phyloP scores from a whole-genome alignment of 1,140 invertebrate species.

The Gryllus bimaculatus region DNA sequence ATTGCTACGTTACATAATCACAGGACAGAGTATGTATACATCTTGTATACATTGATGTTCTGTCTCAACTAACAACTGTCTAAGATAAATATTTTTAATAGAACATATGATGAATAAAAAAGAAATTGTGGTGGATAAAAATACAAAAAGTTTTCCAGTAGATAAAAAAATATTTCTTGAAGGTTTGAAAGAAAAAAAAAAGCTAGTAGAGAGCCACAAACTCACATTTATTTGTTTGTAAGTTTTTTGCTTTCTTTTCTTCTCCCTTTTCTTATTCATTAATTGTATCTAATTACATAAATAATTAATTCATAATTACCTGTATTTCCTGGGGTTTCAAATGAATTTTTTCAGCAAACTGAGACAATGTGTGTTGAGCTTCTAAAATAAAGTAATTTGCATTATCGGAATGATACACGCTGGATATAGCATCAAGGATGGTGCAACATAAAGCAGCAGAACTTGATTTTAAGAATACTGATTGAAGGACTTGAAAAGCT shows the following conservation, averaged over 20 bases:
- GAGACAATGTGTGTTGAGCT: constrained; percentile 86
- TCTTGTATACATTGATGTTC: no score
- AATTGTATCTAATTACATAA: not conserved
- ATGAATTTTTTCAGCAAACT: constrained; percentile 93
- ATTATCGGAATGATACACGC: constrained; percentile 94
- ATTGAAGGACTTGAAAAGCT: constrained; percentile 91
- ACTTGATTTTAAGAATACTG: constrained; percentile 82
- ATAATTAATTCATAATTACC: constrained; percentile 31
- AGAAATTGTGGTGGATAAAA: no score
- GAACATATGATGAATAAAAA: no score
- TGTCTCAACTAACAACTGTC: no score
- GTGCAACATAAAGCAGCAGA: constrained; percentile 76
- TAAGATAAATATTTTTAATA: no score
- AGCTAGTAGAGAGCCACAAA: not conserved
- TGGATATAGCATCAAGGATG: constrained; percentile 91
- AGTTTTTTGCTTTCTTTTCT: constrained; percentile 7
- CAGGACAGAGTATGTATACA: no score
- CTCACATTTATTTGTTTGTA: not conserved
- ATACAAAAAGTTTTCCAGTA: no score
- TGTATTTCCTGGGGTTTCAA: constrained; percentile 84
- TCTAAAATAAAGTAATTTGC: constrained; percentile 99
- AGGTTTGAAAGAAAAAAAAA: not conserved
- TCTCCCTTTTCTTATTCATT: not conserved
- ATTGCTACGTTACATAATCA: no score
- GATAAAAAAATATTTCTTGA: no score